Base-by-base conservation (phyloP, 2,113 vertebrate species). In the Neolamprologus ventralis region DNA sequence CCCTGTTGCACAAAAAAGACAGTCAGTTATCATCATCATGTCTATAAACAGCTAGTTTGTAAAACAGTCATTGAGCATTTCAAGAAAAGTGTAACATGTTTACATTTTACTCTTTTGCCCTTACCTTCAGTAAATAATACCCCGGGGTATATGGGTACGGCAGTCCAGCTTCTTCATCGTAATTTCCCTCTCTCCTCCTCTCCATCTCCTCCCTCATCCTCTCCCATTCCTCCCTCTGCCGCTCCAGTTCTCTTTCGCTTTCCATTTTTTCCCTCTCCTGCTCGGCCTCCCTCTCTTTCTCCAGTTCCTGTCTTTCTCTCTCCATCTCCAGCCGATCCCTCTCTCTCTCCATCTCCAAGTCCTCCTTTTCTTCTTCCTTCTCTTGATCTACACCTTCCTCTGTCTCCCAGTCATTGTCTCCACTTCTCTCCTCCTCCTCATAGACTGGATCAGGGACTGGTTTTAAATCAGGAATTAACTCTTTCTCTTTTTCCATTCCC, bases 61-160 rank as follows among this genome's bases (percentile, higher is more conserved):
- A 31, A 40, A 82, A 57, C 17, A 65, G 5, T 60, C 9, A 35
- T 40, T n/a, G 5, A 60, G 2, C n/a, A 55, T 37, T 37, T 83
- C 1, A 54, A 51, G 6, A 51, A 9, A 31, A 31, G 11, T 14
- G 17, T 33, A 42, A 19, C 49, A 17, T 63, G n/a, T 51, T n/a
- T 33, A 9, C 10, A 14, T 19, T 60, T 19, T 16, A 58, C 23
- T 81, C 55, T n/a, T 21, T 68, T 53, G 54, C 49, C 17, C 82
- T 88, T 92, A 97, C 97, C 95, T 97, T 97, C 2, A 96, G 88
- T 42, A 90, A 40, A 49, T 94, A 94, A 84, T 95, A 95, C 80
- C 95, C 90, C 35, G 95, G 91, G 65, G 92, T 83, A 51, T 93
- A 93, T 10, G 94, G 83, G 85, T 94, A 88, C 45, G 93, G 91